Evolutionary conservation across 1,140 invertebrate species (phyloP), one percentile per base, ranked within the genome.

Genomic region (Dysdera silvatica): DNA sequence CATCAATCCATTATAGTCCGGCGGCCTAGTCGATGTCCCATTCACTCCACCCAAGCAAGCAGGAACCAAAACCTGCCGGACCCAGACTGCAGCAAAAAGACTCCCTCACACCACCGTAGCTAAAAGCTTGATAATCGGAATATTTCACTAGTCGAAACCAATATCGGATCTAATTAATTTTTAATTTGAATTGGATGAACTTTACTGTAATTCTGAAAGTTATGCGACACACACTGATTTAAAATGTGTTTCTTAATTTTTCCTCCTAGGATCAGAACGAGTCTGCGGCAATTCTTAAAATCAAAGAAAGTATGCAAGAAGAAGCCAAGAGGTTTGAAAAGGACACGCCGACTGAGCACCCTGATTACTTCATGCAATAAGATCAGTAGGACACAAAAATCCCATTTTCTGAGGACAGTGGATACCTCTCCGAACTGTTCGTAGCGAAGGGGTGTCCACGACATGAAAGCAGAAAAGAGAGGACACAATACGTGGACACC

Each of bases 251-350:
- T 37, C 8, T 10, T 10, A 37, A 10, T 10, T 45, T 8, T 45
- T 10, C 35, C 18, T 56, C 52, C 35, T 20, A 71, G 66, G 69
- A 95, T 83, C 93, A 96, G 83, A 95, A 87, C 74, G 94, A 98
- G 84, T 96, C 92, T 72, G 94, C 92, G 75, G 94, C 94, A 82
- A 98, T 98, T 80, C 84, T 97, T 79, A 98, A 98, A 85, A 97
- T 98, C 78, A 98, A 98, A 84, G 94, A 97, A 81, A 95, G 91
- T 82, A 97, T 98, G 65, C 94, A 97, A 80, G 94, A 98, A 81
- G 95, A 98, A 80, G 94, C 95, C 75, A 98, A 97, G 83, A 88
- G 93, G 80, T 98, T 98, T 83, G 94, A 98, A 82, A 98, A 97
- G 84, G 93, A 97, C 79, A 89, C 77, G 4, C 65, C 65, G 5